Conservation (phyloP, 1,140 invertebrate species). For the Apis laboriosa region DNA sequence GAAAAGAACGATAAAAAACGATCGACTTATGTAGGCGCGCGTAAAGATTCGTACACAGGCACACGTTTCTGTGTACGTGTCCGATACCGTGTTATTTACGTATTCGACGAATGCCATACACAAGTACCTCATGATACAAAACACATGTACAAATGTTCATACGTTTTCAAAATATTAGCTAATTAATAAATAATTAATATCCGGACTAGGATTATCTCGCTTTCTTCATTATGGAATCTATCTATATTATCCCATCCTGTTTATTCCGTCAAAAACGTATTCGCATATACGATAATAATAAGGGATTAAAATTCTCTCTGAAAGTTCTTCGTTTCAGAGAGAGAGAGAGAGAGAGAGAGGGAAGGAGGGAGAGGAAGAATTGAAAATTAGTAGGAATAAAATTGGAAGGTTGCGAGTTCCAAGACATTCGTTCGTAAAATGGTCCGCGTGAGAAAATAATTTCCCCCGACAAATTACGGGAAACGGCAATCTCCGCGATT, state of each 20-base stretch:
- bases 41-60: constrained; percentile 30
- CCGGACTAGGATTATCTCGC: constrained; percentile 39
- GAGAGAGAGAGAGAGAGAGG: neutral
- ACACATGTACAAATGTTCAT: constrained; percentile 80
- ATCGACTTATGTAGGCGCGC: constrained; percentile 53
- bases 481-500: constrained; percentile 15
- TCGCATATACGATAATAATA: too few relatives aligned
- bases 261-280: too few relatives aligned
- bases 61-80: constrained; percentile 25
- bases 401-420: neutral
- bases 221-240: neutral
- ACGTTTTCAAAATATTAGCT: constrained; percentile 79
- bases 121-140: constrained; percentile 80
- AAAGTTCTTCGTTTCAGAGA: too few relatives aligned
- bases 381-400: neutral
- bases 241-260: neutral
- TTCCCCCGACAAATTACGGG: constrained; percentile 11
- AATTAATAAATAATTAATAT: constrained; percentile 77
- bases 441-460: neutral
- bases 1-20: constrained; percentile 11
- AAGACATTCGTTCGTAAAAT: neutral
- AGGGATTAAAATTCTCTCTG: too few relatives aligned
- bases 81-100: constrained; percentile 72
- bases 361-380: neutral
- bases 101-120: constrained; percentile 78